These are phyloP conservation scores for Neoarius graeffei DNA, from an alignment of 2,113 vertebrate genomes.

Conservation along the genomic window DNA sequence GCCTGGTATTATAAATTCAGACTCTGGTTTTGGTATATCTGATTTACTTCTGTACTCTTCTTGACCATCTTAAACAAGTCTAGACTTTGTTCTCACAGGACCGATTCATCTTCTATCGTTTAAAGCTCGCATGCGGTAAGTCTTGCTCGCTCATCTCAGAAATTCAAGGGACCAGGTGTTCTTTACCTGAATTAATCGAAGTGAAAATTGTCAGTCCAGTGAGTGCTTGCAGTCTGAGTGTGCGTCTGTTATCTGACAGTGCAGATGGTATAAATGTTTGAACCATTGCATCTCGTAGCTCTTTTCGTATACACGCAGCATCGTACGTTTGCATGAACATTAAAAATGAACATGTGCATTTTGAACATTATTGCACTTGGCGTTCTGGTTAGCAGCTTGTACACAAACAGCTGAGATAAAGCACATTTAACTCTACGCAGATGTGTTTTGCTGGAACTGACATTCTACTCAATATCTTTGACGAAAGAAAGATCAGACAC, in stretches of 20 bases:
- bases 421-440: neutral
- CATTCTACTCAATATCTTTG: neutral
- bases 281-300: constrained; percentile 4
- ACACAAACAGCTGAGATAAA: neutral
- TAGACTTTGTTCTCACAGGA: neutral
- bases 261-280: constrained; percentile 2
- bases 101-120: neutral
- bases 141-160: neutral
- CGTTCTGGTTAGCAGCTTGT: neutral
- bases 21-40: neutral
- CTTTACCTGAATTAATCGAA: constrained; percentile 14
- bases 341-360: constrained; percentile 7
- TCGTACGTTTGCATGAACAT: constrained; percentile 15
- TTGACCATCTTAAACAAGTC: neutral
- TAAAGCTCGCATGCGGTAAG: neutral
- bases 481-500: neutral
- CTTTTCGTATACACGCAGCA: constrained; percentile 12
- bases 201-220: constrained; percentile 22
- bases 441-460: neutral
- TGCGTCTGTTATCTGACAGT: constrained; percentile 14
- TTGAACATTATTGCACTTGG: neutral
- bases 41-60: neutral
- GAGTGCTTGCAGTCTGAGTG: constrained; percentile 12
- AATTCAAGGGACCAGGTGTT: neutral
- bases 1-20: neutral